A percentile compares a stretch with the other conserved stretches of the same genome.
These are phyloP conservation scores for Gandaritis pyraliata DNA, from an alignment of 2,888 invertebrate species.

Conservation along the genomic window DNA sequence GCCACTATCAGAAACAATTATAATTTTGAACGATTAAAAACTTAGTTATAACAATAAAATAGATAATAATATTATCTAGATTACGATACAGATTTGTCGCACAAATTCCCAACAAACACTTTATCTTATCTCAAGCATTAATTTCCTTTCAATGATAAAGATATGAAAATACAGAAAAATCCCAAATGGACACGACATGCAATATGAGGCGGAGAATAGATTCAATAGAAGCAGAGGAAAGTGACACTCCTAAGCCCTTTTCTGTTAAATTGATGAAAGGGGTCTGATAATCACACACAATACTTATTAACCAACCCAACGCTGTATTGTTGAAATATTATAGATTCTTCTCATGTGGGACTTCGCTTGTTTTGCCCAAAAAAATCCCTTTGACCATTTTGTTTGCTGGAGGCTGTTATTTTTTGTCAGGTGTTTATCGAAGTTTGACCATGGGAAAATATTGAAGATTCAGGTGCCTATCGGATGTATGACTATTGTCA, in stretches of 20 bases:
- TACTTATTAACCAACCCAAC: slow-evolving; percentile 77
- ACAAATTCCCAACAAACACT: slow-evolving; percentile 18
- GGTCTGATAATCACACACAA: slow-evolving; percentile 77
- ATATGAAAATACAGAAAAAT: slow-evolving; percentile 35
- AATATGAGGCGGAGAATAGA: slow-evolving; percentile 45
- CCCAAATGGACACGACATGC: slow-evolving; percentile 34
- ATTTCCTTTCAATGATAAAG: slow-evolving; percentile 28
- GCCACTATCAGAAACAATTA: neutral
- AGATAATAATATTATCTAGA: slow-evolving; percentile 25
- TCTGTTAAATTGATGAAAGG: slow-evolving; percentile 80
- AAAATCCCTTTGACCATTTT: slow-evolving; percentile 80
- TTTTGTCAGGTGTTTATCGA: slow-evolving; percentile 82
- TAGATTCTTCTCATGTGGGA: slow-evolving; percentile 75
- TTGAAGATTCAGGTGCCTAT: slow-evolving; percentile 79
- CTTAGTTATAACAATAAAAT: slow-evolving; percentile 10
- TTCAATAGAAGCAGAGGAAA: slow-evolving; percentile 57
- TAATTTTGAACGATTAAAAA: slow-evolving; percentile 8
- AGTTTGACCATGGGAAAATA: slow-evolving; percentile 84
- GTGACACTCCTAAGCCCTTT: slow-evolving; percentile 81
- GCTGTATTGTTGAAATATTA: slow-evolving; percentile 74
- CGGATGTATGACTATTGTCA: slow-evolving; percentile 68
- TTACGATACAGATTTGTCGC: slow-evolving; percentile 29
- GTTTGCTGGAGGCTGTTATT: slow-evolving; percentile 76
- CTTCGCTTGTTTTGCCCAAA: slow-evolving; percentile 72
- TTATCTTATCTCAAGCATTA: slow-evolving; percentile 33